Evolutionary conservation across 92 coral and sea anemone species (phyloP).

Genomic region (Blastomussa wellsi): DNA sequence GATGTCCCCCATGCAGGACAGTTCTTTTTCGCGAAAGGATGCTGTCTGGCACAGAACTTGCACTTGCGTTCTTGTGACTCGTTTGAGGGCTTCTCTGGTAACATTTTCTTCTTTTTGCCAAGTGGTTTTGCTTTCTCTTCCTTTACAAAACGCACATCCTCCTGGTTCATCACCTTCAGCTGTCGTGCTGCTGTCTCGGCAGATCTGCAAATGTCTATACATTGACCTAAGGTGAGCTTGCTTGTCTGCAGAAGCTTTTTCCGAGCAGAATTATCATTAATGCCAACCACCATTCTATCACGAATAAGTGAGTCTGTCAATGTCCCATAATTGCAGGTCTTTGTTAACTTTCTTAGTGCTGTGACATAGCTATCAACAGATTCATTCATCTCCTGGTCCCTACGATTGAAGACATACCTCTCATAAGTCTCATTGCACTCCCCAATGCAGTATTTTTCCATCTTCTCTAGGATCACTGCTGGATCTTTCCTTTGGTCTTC

Average conservation of each 20-base stretch:
- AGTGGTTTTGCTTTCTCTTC: constrained; percentile 5
- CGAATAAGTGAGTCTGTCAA: too few species aligned
- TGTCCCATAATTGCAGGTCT: too few species aligned
- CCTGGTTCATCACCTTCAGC: constrained; percentile 26
- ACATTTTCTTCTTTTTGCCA: neutral
- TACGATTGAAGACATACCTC: constrained; percentile 23
- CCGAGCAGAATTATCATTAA: too few species aligned
- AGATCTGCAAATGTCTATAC: too few species aligned
- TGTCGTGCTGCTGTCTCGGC: too few species aligned
- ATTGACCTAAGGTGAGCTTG: too few species aligned
- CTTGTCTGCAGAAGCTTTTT: too few species aligned
- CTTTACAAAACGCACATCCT: constrained; percentile 29
- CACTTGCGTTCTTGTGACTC: constrained; percentile 37
- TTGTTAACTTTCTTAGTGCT: too few species aligned
- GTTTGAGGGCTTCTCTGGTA: constrained; percentile 8
- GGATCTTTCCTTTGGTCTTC: too few species aligned
- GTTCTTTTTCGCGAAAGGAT: constrained; percentile 40
- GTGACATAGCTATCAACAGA: too few species aligned
- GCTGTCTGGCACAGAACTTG: constrained; percentile 58
- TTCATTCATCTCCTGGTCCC: too few species aligned
- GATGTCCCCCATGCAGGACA: constrained; percentile 68
- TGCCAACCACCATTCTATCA: constrained; percentile 41
- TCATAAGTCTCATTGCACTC: constrained; percentile 38
- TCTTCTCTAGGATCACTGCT: too few species aligned
- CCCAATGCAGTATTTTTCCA: constrained; percentile 41